A percentile compares a stretch with the other conserved stretches of the same genome.
Evolutionary conservation across 64 coral and sea anemone species (phyloP).

Genomic region (Cladopsammia gracilis): DNA sequence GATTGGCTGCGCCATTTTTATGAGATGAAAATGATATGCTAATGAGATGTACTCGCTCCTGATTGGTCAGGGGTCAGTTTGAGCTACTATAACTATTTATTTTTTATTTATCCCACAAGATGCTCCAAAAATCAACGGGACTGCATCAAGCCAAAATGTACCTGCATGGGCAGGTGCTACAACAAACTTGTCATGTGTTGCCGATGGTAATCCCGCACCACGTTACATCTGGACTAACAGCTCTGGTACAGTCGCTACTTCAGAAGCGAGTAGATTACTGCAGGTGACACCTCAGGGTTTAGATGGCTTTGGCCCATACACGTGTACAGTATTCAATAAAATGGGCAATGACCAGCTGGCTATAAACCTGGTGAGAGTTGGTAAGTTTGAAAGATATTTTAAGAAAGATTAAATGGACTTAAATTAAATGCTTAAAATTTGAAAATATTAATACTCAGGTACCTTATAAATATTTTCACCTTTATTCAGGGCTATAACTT

Average conservation of each 20-base stretch:
- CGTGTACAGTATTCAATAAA: slow-evolving; percentile 47
- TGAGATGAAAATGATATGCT: too few species aligned
- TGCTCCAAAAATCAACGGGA: slow-evolving; percentile 57
- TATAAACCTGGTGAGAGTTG: slow-evolving; percentile 64
- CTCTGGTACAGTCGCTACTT: slow-evolving; percentile 25
- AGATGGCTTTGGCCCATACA: slow-evolving; percentile 65
- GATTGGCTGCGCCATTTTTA: too few species aligned
- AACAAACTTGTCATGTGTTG: slow-evolving; percentile 42
- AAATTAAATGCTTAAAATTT: too few species aligned
- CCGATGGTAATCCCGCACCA: slow-evolving; percentile 57
- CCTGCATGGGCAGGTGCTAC: slow-evolving; percentile 44
- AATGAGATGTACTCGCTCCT: too few species aligned
- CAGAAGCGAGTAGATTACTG: slow-evolving; percentile 37
- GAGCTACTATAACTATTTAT: too few species aligned
- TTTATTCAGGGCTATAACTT: too few species aligned
- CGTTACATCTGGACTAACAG: slow-evolving; percentile 67
- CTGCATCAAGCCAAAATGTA: slow-evolving; percentile 54
- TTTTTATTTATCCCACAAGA: slow-evolving; percentile 27
- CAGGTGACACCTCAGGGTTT: slow-evolving; percentile 21
- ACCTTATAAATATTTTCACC: too few species aligned
- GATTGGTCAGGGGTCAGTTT: too few species aligned
- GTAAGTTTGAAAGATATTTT: slow-evolving; percentile 41
- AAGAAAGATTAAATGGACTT: too few species aligned
- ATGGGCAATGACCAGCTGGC: slow-evolving; percentile 38
- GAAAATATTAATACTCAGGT: too few species aligned